These are phyloP conservation scores for Pantelozetes paolii DNA, from an alignment of 2,888 invertebrate species.

Conservation along the genomic window DNA sequence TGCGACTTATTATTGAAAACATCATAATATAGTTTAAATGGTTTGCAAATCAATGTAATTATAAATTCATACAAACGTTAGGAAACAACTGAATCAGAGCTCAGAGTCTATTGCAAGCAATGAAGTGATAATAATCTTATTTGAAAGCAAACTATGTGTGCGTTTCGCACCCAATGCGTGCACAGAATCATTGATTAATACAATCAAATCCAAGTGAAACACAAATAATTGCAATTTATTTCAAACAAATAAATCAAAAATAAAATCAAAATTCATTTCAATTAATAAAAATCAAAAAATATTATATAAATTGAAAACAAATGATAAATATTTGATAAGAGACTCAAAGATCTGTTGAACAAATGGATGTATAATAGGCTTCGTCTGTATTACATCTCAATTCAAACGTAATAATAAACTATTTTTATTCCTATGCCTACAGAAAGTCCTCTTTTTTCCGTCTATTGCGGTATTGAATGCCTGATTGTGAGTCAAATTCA, in stretches of 20 bases:
- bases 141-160: background rate
- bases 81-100: background rate
- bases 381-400: constrained; percentile 11
- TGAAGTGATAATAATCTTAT: background rate
- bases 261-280: no score
- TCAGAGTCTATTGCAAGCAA: background rate
- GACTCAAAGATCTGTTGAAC: no score
- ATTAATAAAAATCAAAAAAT: no score
- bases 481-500: constrained; percentile 28
- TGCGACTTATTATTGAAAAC: no score
- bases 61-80: no score
- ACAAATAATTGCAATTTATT: no score
- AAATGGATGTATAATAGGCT: background rate
- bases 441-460: background rate
- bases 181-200: background rate
- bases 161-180: background rate
- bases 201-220: background rate
- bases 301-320: no score
- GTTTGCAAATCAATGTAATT: no score
- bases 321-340: no score
- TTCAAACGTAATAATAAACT: constrained; percentile 11
- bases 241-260: no score
- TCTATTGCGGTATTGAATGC: background rate
- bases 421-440: constrained; percentile 11
- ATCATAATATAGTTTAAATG: no score